Conservation (phyloP, 64 coral and sea anemone genomes). For the Montipora cactus region DNA sequence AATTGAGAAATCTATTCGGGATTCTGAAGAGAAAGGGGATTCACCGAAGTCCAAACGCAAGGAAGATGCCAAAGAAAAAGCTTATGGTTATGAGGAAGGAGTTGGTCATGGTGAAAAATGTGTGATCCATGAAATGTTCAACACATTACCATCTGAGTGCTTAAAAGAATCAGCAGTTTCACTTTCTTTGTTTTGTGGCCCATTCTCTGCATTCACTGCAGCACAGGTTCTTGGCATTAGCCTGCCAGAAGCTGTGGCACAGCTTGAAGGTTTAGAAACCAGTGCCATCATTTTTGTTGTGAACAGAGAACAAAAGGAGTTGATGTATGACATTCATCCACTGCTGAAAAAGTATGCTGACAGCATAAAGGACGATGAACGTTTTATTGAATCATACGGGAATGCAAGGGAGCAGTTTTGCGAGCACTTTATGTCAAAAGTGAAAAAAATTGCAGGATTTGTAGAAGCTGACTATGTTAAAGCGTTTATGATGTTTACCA, state of each 20-base stretch:
- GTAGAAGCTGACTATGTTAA: constrained; percentile 42
- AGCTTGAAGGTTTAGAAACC: constrained; percentile 13
- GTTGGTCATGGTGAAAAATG: neutral
- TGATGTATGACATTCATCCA: constrained; percentile 43
- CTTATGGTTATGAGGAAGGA: constrained; percentile 12
- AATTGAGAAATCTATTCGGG: neutral
- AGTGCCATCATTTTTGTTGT: constrained; percentile 6
- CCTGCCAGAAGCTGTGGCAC: neutral
- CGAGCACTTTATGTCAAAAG: constrained; percentile 10
- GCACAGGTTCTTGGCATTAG: constrained; percentile 1
- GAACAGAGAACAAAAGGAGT: neutral
- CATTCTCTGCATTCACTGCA: constrained; percentile 8
- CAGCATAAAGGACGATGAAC: neutral
- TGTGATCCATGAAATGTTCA: neutral
- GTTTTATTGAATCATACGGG: neutral
- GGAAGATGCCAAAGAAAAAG: neutral
- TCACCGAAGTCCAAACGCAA: neutral
- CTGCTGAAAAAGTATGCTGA: constrained; percentile 23
- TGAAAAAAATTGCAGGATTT: constrained; percentile 21
- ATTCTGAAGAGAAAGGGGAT: neutral
- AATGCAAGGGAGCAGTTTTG: constrained; percentile 42
- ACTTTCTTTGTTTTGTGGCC: constrained; percentile 28
- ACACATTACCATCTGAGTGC: neutral
- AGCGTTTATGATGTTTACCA: constrained; percentile 4
- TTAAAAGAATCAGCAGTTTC: constrained; percentile 17